A percentile compares a stretch with the other conserved stretches of the same genome.
Evolutionary conservation across 2,113 vertebrate genomes (phyloP).

Genomic region (Arizona elegans): DNA sequence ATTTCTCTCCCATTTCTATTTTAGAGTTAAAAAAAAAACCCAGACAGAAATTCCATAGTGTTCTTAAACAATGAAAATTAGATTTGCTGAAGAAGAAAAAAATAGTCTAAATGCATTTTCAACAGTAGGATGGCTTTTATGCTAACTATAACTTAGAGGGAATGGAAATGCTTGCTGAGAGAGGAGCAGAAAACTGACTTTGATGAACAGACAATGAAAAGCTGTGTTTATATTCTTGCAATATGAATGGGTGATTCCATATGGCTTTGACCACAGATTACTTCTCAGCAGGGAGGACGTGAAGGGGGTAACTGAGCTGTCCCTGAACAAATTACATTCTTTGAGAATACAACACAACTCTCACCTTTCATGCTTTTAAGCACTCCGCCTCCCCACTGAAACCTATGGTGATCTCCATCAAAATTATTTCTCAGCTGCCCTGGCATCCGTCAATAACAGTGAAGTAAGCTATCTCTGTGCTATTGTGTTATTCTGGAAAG

Average conservation of each 20-base stretch:
- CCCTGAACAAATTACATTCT: constrained; percentile 56
- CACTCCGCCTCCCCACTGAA: constrained; percentile 31
- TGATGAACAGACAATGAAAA: constrained; percentile 57
- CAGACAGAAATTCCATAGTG: background rate
- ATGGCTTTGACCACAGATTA: constrained; percentile 56
- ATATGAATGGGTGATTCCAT: constrained; percentile 61
- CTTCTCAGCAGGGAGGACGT: constrained; percentile 48
- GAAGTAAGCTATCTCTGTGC: background rate
- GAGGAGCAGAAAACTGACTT: constrained; percentile 67
- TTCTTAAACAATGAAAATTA: background rate
- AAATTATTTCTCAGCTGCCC: background rate
- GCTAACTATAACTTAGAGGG: constrained; percentile 64
- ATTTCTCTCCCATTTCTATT: background rate
- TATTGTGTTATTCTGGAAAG: constrained; percentile 13
- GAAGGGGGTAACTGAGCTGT: constrained; percentile 58
- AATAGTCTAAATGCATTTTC: constrained; percentile 40
- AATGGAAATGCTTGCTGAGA: constrained; percentile 68
- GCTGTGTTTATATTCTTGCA: constrained; percentile 70
- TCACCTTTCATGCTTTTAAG: constrained; percentile 53
- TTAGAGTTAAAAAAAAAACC: background rate
- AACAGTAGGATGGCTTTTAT: constrained; percentile 69
- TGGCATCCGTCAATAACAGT: background rate
- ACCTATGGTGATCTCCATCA: constrained; percentile 10
- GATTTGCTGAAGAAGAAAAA: background rate
- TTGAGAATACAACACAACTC: constrained; percentile 41